A percentile compares a stretch with the other conserved stretches of the same genome.
These are phyloP conservation scores for Amazonetta brasiliensis DNA, from an alignment of 2,797 vertebrate genomes.

Conservation along the genomic window DNA sequence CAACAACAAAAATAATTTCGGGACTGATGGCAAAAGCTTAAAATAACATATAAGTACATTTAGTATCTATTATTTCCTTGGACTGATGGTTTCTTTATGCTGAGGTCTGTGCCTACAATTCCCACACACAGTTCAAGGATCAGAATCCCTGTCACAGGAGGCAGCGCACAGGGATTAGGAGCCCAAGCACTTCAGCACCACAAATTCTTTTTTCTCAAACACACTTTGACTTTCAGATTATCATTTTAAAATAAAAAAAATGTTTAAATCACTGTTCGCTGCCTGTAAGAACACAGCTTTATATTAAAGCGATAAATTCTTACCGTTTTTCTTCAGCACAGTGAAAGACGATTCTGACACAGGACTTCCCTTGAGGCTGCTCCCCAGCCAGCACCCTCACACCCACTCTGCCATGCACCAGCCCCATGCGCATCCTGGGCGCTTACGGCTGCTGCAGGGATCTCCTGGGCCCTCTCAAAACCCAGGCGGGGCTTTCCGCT, in stretches of 20 bases:
- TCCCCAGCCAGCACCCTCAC: background rate
- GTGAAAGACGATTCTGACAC: background rate
- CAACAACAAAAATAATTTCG: background rate
- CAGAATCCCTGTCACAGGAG: background rate
- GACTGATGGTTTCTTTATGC: background rate
- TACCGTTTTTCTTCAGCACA: background rate
- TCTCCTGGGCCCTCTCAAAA: constrained; percentile 63
- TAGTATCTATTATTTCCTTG: background rate
- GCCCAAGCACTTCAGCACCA: background rate
- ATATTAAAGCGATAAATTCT: background rate
- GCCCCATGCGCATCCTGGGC: constrained; percentile 9
- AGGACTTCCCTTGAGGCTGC: background rate
- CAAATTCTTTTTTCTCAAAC: background rate
- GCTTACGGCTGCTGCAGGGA: constrained; percentile 48
- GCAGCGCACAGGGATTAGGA: background rate
- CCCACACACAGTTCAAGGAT: background rate
- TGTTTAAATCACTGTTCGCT: background rate
- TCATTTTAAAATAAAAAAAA: background rate
- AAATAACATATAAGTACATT: background rate
- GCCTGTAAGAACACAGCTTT: background rate
- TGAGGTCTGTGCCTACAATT: background rate
- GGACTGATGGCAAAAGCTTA: background rate
- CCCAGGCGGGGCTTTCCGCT: constrained; percentile 62
- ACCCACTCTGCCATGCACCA: background rate
- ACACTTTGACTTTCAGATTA: constrained; percentile 7